Evolutionary conservation across 1,140 invertebrate species (phyloP), one percentile per base, ranked within the genome.

Genomic region (Macrosteles quadrilineatus): DNA sequence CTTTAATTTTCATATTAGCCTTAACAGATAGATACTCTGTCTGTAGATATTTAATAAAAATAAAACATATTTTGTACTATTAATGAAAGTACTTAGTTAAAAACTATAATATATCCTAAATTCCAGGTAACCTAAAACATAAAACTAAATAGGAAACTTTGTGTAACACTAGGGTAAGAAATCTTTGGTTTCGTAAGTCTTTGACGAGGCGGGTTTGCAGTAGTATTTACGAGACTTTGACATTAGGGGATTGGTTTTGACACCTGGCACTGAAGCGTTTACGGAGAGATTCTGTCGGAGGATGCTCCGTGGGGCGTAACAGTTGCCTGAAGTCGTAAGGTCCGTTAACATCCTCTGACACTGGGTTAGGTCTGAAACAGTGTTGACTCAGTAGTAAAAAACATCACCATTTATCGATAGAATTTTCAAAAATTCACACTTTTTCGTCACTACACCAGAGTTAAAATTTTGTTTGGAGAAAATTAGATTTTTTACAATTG

Each of bases 321-420:
- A 91, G 75, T 75, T 89, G 87, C 55, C 89, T 82, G 75, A 91
- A 92, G 74, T 90, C 87, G 75, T 88, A 91, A 0, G 88, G 88
- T 1, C 88, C 88, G 21, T 78, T 75, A 0, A 73, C 77, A 77
- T 57, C 71, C 63, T 47, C 68, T 19, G 59, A 55, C 17, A 19
- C 71, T 71, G 70, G 69, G n/a, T 80, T 31, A 80, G 81, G 50
- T 83, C 81, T 21, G 83, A 25, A 73, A 65, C 12, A 36, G 32
- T 36, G 14, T n/a, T n/a, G n/a, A n/a, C n/a, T n/a, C n/a, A n/a
- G n/a, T n/a, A n/a, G 3, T 4, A 55, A 59, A 73, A 69, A 14
- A 71, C 25, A 19, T 31, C 31, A 36, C n/a, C 79, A 0, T 83
- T 83, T 11, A 84, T 83, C 21, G 82, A 77, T 3, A 86, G 76